phyloP scores from a whole-genome alignment of 2,113 vertebrate species.

The Oceanites oceanicus region DNA sequence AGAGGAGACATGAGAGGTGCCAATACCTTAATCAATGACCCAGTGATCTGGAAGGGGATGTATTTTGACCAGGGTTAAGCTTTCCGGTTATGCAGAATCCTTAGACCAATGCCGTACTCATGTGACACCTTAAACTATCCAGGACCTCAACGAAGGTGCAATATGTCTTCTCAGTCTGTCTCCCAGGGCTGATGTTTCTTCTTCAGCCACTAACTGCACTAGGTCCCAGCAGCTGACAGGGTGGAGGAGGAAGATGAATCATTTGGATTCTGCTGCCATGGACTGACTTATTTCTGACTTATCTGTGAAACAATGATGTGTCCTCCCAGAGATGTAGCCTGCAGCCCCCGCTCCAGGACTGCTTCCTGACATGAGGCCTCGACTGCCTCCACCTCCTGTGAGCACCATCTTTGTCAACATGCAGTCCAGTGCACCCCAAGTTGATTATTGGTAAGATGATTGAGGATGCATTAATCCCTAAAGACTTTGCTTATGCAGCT shows the following conservation, averaged over 20 bases:
- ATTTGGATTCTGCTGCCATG: background rate
- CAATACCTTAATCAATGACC: background rate
- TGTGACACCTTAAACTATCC: background rate
- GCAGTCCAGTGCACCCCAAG: background rate
- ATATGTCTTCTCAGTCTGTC: background rate
- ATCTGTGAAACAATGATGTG: background rate
- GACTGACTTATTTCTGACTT: constrained; percentile 21
- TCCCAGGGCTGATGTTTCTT: background rate
- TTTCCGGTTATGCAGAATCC: background rate
- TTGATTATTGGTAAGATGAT: background rate
- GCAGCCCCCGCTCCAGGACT: background rate
- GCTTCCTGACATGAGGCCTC: background rate
- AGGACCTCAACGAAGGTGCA: background rate
- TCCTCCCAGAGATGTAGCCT: background rate
- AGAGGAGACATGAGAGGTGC: background rate
- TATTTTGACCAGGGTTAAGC: background rate
- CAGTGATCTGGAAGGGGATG: background rate
- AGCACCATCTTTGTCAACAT: background rate
- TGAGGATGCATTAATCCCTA: background rate
- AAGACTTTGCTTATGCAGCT: background rate
- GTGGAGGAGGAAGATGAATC: constrained; percentile 10
- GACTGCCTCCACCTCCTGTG: background rate
- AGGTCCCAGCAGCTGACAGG: background rate
- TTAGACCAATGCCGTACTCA: background rate
- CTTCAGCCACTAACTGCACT: background rate